Evolutionary conservation across 2,797 vertebrate species (phyloP).

Genomic region (Danio jaintianensis): DNA sequence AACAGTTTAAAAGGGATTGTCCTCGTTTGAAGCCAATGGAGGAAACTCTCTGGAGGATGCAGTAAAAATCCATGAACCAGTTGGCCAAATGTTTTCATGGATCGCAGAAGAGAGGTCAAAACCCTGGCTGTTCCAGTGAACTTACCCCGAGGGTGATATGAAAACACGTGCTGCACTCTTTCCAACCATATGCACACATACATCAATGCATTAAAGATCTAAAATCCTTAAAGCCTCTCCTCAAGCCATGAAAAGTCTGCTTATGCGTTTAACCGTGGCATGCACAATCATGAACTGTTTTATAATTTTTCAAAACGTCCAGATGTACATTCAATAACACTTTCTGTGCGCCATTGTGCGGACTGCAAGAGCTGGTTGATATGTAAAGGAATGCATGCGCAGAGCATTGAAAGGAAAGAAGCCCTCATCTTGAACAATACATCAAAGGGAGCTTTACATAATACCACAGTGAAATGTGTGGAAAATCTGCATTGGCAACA

Average conservation of each 20-base stretch:
- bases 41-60: conserved; percentile 46
- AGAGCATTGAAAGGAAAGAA: conserved; percentile 32
- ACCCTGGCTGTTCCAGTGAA: conserved; percentile 48
- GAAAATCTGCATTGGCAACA: conserved; percentile 46
- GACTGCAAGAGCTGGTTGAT: conserved; percentile 37
- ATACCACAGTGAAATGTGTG: conserved; percentile 53
- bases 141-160: conserved; percentile 55
- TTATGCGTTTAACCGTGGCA: conserved; percentile 48
- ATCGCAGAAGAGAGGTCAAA: conserved; percentile 52
- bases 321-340: conserved; percentile 29
- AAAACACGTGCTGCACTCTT: conserved; percentile 45
- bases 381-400: conserved; percentile 52
- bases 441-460: conserved; percentile 54
- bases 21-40: conserved; percentile 44
- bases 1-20: conserved; percentile 42
- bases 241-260: conserved; percentile 47
- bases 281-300: conserved; percentile 44
- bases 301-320: conserved; percentile 29
- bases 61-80: conserved; percentile 52
- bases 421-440: conserved; percentile 39
- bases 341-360: conserved; percentile 4
- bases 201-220: conserved; percentile 45
- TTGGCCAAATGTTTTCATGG: conserved; percentile 59
- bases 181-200: conserved; percentile 46
- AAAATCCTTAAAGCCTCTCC: conserved; percentile 37